Base-by-base conservation (phyloP, 2,113 vertebrate genomes). In the Crocuta crocuta region DNA sequence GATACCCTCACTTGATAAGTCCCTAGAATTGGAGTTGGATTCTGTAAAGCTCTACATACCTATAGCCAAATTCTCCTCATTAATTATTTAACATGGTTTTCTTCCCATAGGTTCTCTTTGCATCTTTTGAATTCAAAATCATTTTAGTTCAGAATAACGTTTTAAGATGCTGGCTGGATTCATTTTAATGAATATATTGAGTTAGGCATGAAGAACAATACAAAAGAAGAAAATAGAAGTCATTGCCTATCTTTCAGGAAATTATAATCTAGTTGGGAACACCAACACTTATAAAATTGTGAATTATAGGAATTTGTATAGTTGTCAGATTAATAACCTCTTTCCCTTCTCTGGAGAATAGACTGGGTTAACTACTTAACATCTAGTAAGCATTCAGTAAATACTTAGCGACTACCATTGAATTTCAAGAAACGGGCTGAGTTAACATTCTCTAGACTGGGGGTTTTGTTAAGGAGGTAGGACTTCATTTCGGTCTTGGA, bases 71-170 rank as follows among this genome's bases (percentile, higher is more conserved):
- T 93, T 73, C 43, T 55, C 45, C 31, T 86, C 12, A 55, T 61
- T 85, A 45, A 79, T 80, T 95, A 85, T 89, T 89, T 73, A 23
- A 80, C 89, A 89, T 45, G 17, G 17, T 85, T 95, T 80, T 58
- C 71, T 93, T 43, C 43, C 7, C 33, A 15, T 23, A 23, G 12
- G 23, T 88, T 91, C 68, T 45, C 4, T 68, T 68, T 70, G 39
- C 2, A 61, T 45, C 61, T 55, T 45, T 53, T 13, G 2, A 61
- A 91, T 63, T 87, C n/a, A 43, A 91, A 82, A 33, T 82, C 48
- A 84, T 95, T 92, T 92, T 89, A 79, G 33, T 84, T 84, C 73
- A 61, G 80, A 89, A 39, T 80, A 71, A 78, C n/a, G 88, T 83
- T 68, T 65, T 50, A 39, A 87, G 33, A 45, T 87, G 28, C 63